Evolutionary conservation across 2,797 vertebrate species (phyloP).

Genomic region (Balearica regulorum): DNA sequence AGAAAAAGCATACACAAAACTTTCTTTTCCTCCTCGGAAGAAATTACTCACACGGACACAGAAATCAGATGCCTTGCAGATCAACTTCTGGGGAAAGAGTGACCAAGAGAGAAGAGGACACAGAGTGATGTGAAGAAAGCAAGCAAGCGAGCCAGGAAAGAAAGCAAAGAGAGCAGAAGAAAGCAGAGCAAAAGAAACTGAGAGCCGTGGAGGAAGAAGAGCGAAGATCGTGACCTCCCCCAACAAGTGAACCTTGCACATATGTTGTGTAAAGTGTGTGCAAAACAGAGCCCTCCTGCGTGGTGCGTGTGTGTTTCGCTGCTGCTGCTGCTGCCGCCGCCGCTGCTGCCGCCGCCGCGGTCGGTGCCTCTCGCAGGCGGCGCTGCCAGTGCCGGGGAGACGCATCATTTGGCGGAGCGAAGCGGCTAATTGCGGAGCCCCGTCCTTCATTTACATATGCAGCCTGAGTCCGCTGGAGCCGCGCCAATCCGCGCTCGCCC

Average conservation of each 20-base stretch:
- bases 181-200: background rate
- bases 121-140: background rate
- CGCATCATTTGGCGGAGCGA: conserved; percentile 83
- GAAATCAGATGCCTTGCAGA: conserved; percentile 8
- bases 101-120: background rate
- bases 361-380: conserved; percentile 48
- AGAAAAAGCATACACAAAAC: conserved; percentile 48
- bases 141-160: background rate
- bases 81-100: conserved; percentile 19
- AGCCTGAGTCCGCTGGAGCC: conserved; percentile 90
- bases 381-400: conserved; percentile 72
- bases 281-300: conserved; percentile 51
- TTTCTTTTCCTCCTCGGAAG: conserved; percentile 28
- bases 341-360: conserved; percentile 3
- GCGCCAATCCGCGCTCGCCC: conserved; percentile 92
- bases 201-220: background rate
- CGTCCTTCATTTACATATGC: conserved; percentile 95
- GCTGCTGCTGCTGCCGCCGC: too few species aligned
- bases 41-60: background rate
- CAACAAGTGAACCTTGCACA: conserved; percentile 72
- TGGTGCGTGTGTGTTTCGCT: conserved; percentile 9
- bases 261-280: conserved; percentile 78
- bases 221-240: conserved; percentile 72
- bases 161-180: background rate
- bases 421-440: conserved; percentile 91